These are phyloP conservation scores for Eupeodes luniger DNA, from an alignment of 2,888 invertebrate species.

Conservation along the genomic window DNA sequence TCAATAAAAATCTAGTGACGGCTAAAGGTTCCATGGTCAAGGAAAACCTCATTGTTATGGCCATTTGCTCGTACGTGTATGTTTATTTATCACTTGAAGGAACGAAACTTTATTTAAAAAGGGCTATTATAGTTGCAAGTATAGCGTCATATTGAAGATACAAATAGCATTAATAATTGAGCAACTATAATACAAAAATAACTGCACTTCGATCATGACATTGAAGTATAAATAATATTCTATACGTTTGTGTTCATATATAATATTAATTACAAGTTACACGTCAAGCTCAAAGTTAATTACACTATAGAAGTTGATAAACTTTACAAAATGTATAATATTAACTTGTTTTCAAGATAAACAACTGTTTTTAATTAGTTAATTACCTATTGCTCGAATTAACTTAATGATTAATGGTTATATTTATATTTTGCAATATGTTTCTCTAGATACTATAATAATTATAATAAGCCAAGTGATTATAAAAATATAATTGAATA, in stretches of 20 bases:
- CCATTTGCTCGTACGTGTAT: no score
- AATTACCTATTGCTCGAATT: background rate
- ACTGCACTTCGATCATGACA: constrained; percentile 27
- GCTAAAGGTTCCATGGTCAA: background rate
- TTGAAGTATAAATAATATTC: background rate
- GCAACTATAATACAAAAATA: background rate
- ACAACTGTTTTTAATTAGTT: constrained; percentile 11
- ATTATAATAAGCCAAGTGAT: background rate
- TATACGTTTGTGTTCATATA: background rate
- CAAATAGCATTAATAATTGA: background rate
- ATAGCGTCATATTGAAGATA: background rate
- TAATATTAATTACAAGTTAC: constrained; percentile 18
- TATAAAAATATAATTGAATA: no score
- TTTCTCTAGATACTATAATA: background rate
- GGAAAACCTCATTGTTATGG: background rate
- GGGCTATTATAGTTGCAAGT: no score
- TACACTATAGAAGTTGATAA: background rate
- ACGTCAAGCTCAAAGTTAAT: constrained; percentile 34
- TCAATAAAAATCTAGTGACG: no score
- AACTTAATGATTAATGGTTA: background rate
- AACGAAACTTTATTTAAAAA: no score
- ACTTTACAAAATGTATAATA: constrained; percentile 14
- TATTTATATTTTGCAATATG: background rate
- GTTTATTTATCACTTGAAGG: no score
- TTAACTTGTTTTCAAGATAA: constrained; percentile 5